These are phyloP conservation scores for Meda fulgida DNA, from an alignment of 2,797 vertebrate species.

Conservation along the genomic window DNA sequence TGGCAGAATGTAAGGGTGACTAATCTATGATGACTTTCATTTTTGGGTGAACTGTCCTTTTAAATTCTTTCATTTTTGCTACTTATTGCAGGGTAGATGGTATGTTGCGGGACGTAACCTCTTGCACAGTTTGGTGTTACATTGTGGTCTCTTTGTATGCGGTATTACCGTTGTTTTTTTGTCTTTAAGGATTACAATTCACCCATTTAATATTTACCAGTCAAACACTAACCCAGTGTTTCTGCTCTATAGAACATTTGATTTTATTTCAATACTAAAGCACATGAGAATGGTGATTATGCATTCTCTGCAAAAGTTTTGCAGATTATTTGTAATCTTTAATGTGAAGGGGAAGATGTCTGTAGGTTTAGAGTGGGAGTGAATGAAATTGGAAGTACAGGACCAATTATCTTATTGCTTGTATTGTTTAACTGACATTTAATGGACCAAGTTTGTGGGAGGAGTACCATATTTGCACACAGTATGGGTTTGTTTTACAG, in stretches of 20 bases:
- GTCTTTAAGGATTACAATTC: constrained; percentile 13
- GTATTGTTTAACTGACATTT: constrained; percentile 5
- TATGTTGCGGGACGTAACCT: constrained; percentile 55
- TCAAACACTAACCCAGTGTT: neutral
- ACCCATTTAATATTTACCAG: neutral
- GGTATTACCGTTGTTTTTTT: constrained; percentile 51
- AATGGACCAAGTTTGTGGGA: constrained; percentile 33
- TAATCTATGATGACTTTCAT: neutral
- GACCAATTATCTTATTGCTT: constrained; percentile 10
- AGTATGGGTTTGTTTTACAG: constrained; percentile 26
- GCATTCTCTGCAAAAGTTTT: constrained; percentile 4
- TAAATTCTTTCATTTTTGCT: constrained; percentile 31
- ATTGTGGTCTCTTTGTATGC: constrained; percentile 51
- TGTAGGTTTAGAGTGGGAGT: constrained; percentile 3
- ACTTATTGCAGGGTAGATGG: constrained; percentile 55
- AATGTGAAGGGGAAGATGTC: neutral
- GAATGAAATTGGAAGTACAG: neutral
- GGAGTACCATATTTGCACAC: neutral
- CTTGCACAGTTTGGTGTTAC: constrained; percentile 70
- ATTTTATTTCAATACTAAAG: constrained; percentile 62
- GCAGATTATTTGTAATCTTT: neutral
- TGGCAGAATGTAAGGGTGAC: neutral
- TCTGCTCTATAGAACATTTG: constrained; percentile 31
- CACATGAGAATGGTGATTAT: constrained; percentile 70
- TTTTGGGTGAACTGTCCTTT: constrained; percentile 34